Evolutionary conservation across 2,113 vertebrate genomes (phyloP), one percentile per base, ranked within the genome.

Genomic region (Gymnorhina tibicen): DNA sequence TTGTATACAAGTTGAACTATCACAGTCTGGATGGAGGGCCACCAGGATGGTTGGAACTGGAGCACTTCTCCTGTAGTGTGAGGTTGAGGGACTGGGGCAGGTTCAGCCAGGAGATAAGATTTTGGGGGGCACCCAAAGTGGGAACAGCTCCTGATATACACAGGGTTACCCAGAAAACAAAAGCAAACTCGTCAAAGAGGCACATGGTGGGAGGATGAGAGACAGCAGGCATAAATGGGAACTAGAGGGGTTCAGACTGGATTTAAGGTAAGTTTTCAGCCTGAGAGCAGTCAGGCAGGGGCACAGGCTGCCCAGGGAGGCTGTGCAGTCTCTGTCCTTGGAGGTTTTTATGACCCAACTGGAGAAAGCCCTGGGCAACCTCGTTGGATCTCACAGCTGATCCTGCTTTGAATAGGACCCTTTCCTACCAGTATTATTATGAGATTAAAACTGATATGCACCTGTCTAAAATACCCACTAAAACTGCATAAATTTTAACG

Each of bases 151-250:
- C 35, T 63, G 19, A 2, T 37, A 23, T 1, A 1, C 50, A 26
- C 3, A 0, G 0, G 1, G 4, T 72, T 60, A 30, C 4, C 13
- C 23, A 42, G 62, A 55, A 80, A 35, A 76, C 21, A 86, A 66
- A 72, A 67, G 0, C 7, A 56, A 67, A 5, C 16, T 68, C 4
- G 1, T 44, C 11, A 19, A 53, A 59, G 20, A 55, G 67, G 14
- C 5, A 15, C 1, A 3, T 16, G 11, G 6, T 42, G 13, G 14
- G 10, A 13, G 4, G 9, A 26, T 64, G 33, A 59, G 26, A 37
- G 5, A 33, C 16, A 70, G 2, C 7, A 44, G 39, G 4, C 17
- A 53, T 39, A 67, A 62, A 84, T 22, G 14, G 24, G 55, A 72
- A 39, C 7, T 50, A 33, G 13, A 56, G 3, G 9, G 3, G 7